Base-by-base conservation (phyloP, 2,797 vertebrate species). In the Hoplostethus atlanticus region DNA sequence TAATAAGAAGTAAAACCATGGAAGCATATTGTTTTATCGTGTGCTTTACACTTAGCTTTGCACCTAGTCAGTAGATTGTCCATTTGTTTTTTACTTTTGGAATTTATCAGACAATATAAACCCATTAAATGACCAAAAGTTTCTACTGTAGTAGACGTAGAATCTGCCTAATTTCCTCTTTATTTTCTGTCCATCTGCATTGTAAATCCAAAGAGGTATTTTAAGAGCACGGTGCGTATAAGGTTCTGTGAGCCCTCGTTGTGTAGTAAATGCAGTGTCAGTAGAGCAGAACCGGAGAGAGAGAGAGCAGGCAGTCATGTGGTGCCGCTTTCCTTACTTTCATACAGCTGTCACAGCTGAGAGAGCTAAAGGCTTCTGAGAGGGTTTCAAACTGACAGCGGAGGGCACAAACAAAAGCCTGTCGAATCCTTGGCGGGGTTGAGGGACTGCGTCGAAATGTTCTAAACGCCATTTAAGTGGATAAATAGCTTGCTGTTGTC, bases 361-460 rank as follows among this genome's bases (percentile, higher is more conserved):
- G 56, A 11, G 62, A 78, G 57, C 57, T 47, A 68, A 57, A 63
- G 57, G 31, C 34, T 6, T 8, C 57, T 36, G 57, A 64, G 66
- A 53, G 66, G 5, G 1, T 70, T 73, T 75, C 31, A 72, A 64
- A 68, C 51, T 69, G 81, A 75, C 79, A 76, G 73, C 65, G 30
- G 59, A 63, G 47, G 47, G 40, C 68, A 40, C 68, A 46, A 73
- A 81, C 74, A 65, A 40, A 47, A 5, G 63, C 16, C 44, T 10
- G 50, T 38, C 68, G 7, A 59, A 63, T 9, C 40, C 46, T 75
- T 9, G 5, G 13, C 8, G 28, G 58, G 57, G 16, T 64, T 7
- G 16, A 12, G 40, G 16, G 46, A 63, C 2, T n/a, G 3, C 42
- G 38, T 47, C 60, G 25, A 55, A 54, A 68, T 65, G 38, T 67